Evolutionary conservation across 2,113 vertebrate species (phyloP).

Genomic region (Gopherus evgoodei): DNA sequence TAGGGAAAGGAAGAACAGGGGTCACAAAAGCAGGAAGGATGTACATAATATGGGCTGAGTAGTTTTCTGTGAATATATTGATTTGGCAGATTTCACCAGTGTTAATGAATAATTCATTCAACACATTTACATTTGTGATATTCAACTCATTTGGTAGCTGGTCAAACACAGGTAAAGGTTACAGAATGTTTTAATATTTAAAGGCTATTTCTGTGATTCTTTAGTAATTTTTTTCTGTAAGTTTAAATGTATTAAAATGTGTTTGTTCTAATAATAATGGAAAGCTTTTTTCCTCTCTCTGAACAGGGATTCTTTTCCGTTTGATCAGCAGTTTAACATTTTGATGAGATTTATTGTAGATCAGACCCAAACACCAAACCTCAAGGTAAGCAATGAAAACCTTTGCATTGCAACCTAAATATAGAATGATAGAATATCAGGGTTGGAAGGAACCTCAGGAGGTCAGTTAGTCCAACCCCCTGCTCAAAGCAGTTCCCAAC

Average conservation of each 20-base stretch:
- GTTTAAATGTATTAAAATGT: not conserved
- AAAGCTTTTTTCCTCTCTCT: slow-evolving; percentile 38
- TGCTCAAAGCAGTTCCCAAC: too few species aligned
- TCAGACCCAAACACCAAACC: slow-evolving; percentile 98
- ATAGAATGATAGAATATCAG: too few species aligned
- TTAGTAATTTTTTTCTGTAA: not conserved
- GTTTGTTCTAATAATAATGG: not conserved
- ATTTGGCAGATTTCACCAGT: not conserved
- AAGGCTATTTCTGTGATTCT: not conserved
- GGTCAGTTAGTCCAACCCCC: too few species aligned
- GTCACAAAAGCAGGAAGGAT: not conserved
- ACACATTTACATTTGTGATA: not conserved
- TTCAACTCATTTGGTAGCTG: not conserved
- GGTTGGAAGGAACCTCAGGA: too few species aligned
- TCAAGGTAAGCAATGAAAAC: slow-evolving; percentile 87
- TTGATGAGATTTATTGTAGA: slow-evolving; percentile 99
- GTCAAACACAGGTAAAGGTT: not conserved
- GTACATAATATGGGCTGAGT: not conserved
- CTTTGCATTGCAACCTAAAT: not conserved
- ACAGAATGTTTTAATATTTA: not conserved
- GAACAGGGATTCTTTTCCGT: slow-evolving; percentile 95
- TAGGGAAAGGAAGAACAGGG: not conserved
- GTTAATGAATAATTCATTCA: not conserved
- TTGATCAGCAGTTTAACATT: slow-evolving; percentile 99
- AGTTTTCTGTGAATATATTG: not conserved